phyloP scores from a whole-genome alignment of 2,113 vertebrate genomes.

The Vanacampus margaritifer region DNA sequence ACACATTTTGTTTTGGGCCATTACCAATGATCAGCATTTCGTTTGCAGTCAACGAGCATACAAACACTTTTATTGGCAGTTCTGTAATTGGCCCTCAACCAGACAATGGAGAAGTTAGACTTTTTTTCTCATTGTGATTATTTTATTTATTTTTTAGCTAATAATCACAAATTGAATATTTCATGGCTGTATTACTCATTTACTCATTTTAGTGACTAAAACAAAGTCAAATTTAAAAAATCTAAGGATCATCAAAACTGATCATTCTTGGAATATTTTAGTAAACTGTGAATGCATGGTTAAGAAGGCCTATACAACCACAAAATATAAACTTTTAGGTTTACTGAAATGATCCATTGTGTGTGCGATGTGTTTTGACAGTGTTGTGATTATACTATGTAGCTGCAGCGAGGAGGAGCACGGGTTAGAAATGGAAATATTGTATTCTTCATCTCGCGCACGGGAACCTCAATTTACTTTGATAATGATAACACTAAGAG shows the following conservation, averaged over 20 bases:
- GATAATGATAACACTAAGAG: slow-evolving; percentile 67
- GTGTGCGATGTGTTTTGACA: slow-evolving; percentile 57
- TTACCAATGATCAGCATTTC: too few species aligned
- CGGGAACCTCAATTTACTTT: slow-evolving; percentile 55
- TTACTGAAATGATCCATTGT: slow-evolving; percentile 46
- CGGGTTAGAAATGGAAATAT: slow-evolving; percentile 61
- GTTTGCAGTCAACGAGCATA: too few species aligned
- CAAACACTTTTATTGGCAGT: too few species aligned
- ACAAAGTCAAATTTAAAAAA: background rate
- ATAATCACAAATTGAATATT: too few species aligned
- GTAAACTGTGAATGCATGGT: background rate
- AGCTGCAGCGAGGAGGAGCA: slow-evolving; percentile 25
- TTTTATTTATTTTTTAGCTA: background rate
- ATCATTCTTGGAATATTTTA: background rate
- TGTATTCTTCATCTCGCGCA: slow-evolving; percentile 59
- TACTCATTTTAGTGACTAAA: background rate
- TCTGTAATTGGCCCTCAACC: too few species aligned
- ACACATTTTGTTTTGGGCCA: too few species aligned
- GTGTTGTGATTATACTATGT: slow-evolving; percentile 56
- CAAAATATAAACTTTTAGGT: slow-evolving; percentile 16
- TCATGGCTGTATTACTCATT: too few species aligned
- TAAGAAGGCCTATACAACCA: background rate
- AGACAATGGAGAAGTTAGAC: too few species aligned
- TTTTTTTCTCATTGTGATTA: too few species aligned
- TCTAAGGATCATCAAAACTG: background rate